Percentiles rank a stretch among this genome's conserved stretches.
phyloP scores from a whole-genome alignment of 2,888 invertebrate genomes.

The Aspidiotus rigidus region DNA sequence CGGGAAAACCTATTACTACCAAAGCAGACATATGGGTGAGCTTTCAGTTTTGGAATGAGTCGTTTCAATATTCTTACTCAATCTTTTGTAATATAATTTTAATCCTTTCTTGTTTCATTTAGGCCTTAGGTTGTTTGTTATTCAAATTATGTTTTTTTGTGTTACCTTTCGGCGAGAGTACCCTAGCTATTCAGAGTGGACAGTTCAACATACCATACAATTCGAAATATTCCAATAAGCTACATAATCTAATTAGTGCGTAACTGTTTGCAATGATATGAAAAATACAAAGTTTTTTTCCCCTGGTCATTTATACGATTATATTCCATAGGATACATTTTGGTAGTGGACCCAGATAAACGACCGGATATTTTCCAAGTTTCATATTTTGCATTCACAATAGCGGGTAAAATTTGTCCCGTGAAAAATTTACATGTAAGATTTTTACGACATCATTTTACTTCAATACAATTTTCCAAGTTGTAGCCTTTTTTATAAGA shows the following conservation, averaged over 20 bases:
- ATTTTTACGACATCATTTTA: not conserved
- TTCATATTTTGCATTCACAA: conserved; percentile 60
- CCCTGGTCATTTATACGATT: not conserved
- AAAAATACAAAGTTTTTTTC: not conserved
- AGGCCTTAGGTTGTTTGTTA: conserved; percentile 78
- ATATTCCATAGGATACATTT: conserved; percentile 58
- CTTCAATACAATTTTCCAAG: not conserved
- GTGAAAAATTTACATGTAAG: conserved; percentile 70
- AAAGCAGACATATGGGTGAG: conserved; percentile 81
- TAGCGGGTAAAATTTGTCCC: conserved; percentile 63
- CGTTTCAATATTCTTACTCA: not conserved
- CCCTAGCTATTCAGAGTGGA: conserved; percentile 84
- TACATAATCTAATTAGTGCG: conserved; percentile 63
- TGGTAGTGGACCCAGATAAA: conserved; percentile 70
- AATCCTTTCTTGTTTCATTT: conserved; percentile 39
- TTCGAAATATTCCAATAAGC: conserved; percentile 60
- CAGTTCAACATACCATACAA: conserved; percentile 75
- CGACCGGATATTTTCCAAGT: conserved; percentile 84
- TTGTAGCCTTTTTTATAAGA: conserved; percentile 14
- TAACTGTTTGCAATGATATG: conserved; percentile 37
- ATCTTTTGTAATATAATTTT: not conserved
- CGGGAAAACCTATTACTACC: conserved; percentile 69
- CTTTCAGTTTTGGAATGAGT: conserved; percentile 15
- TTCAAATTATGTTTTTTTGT: conserved; percentile 84
- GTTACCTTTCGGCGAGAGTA: conserved; percentile 83